Evolutionary conservation across 2,888 invertebrate genomes (phyloP).

Genomic region (Aphrophora alni): DNA sequence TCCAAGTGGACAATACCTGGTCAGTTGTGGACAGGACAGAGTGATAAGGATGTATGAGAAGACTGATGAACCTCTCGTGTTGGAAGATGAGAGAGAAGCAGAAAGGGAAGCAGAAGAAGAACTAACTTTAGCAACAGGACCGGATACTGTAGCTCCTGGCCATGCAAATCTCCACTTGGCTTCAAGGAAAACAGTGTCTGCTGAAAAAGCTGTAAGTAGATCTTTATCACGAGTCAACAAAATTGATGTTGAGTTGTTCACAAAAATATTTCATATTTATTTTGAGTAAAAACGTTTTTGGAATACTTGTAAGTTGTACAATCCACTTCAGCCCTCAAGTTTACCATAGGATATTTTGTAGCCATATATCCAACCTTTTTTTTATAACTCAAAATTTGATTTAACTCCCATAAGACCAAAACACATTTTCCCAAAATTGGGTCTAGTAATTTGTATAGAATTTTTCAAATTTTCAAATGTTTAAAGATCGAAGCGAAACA

Average conservation of each 20-base stretch:
- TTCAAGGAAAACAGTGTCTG: constrained; percentile 85
- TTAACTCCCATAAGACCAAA: no score
- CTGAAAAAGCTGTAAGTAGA: constrained; percentile 79
- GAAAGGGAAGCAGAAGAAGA: constrained; percentile 78
- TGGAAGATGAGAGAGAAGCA: constrained; percentile 89
- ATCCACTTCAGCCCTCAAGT: neutral
- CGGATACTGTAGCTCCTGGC: constrained; percentile 57
- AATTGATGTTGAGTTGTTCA: no score
- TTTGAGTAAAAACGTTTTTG: no score
- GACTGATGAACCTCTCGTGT: constrained; percentile 87
- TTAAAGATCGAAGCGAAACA: no score
- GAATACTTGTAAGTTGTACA: neutral
- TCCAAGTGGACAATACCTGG: constrained; percentile 78
- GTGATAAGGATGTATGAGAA: constrained; percentile 86
- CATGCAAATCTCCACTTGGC: constrained; percentile 78
- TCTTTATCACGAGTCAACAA: no score
- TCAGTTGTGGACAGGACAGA: constrained; percentile 85
- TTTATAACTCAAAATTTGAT: no score
- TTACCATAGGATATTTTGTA: no score
- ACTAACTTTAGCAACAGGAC: constrained; percentile 74
- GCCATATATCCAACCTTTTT: no score
- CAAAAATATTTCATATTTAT: no score
- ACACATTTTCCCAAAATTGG: no score
- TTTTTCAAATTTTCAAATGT: no score
- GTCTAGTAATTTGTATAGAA: no score